Evolutionary conservation across 2,797 vertebrate species (phyloP), one percentile per base, ranked within the genome.

Genomic region (Lepilemur ruficaudatus): DNA sequence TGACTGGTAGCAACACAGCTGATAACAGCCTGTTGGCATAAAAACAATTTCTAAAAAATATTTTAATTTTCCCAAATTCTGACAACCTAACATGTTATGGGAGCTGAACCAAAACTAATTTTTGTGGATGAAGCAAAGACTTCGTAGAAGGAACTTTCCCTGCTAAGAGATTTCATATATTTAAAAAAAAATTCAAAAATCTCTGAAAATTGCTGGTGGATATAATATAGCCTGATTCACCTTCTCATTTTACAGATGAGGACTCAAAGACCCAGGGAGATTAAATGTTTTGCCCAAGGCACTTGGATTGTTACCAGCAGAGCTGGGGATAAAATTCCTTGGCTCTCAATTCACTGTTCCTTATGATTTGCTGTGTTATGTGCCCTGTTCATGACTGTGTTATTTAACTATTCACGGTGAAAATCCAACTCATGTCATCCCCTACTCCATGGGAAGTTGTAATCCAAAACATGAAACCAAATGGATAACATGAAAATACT

Each of bases 291-390:
- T 88, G 30, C 67, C 84, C 55, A 84, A 59, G 46, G 73, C 30
- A 48, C 11, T 6, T 9, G 28, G 41, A 90, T 82, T 87, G 65
- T 85, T 76, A 89, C 65, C 85, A 80, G 28, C 20, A 69, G 43
- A 83, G 41, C 18, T 83, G 63, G 81, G 78, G 82, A 92, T 92
- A 73, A 93, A 90, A 89, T 32, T 63, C 46, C 63, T 88, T 85
- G 65, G 43, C 69, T 93, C 12, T 32, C 32, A 35, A 46, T 20
- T 79, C 46, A 59, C 35, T 89, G 7, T 46, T 90, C 72, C 65
- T 55, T 70, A 79, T 73, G 41, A 35, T 50, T 69, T 25, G 0
- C 17, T 41, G 4, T 69, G 41, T 52, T 59, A 12, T 72, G 14
- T 20, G 20, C 1, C 30, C 84, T 93, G 38, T 41, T 89, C 50